These are phyloP conservation scores for Eptatretus burgeri DNA, from an alignment of 2,113 vertebrate genomes.

Conservation along the genomic window DNA sequence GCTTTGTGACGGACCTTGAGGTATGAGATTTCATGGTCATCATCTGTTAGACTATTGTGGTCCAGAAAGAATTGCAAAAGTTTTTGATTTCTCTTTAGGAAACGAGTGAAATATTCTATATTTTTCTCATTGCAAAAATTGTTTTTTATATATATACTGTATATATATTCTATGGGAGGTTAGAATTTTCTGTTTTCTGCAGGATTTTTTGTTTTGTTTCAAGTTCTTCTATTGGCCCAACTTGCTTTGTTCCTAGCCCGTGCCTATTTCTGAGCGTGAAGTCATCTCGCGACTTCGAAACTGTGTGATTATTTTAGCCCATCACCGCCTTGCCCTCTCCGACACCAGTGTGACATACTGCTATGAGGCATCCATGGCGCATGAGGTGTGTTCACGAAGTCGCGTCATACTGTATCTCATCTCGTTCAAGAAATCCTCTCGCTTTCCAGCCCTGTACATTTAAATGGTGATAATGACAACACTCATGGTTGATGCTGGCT, in stretches of 20 bases:
- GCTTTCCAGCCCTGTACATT: neutral
- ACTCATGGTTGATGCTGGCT: neutral
- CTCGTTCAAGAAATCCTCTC: neutral
- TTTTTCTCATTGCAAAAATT: too few species aligned
- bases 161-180: too few species aligned
- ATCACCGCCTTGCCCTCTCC: conserved; percentile 48
- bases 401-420: neutral
- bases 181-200: too few species aligned
- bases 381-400: conserved; percentile 34
- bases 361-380: conserved; percentile 54
- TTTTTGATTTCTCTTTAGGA: too few species aligned
- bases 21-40: conserved; percentile 14
- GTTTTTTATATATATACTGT: too few species aligned
- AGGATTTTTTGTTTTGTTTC: too few species aligned
- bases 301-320: conserved; percentile 41
- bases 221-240: too few species aligned
- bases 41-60: too few species aligned
- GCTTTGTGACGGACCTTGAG: conserved; percentile 46
- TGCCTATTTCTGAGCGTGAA: conserved; percentile 45
- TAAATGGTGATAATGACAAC: neutral
- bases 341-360: conserved; percentile 88
- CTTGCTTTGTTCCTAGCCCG: conserved; percentile 19
- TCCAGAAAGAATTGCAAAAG: too few species aligned
- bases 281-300: conserved; percentile 81
- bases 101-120: too few species aligned